Conservation (phyloP, 2,797 vertebrate genomes). For the Sebastes umbrosus region DNA sequence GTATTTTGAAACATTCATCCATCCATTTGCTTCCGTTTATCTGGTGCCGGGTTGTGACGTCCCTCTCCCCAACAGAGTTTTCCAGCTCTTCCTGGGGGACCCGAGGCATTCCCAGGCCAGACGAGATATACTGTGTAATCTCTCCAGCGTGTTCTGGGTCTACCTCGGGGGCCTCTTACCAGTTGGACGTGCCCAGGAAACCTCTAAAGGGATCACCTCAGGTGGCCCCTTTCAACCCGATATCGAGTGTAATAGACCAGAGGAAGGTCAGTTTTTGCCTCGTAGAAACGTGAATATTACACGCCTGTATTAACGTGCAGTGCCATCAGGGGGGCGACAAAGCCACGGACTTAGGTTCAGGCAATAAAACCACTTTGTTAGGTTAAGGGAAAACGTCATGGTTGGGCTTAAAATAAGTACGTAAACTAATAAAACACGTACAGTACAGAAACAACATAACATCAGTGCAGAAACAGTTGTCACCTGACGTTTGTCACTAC, state of each 20-base stretch:
- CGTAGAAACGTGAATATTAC: neutral
- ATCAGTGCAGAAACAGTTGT: too few relatives aligned
- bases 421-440: too few relatives aligned
- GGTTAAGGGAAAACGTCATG: neutral
- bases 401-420: neutral
- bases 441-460: too few relatives aligned
- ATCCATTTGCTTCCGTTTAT: too few relatives aligned
- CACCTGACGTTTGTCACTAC: too few relatives aligned
- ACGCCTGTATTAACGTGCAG: neutral
- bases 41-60: too few relatives aligned
- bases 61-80: too few relatives aligned
- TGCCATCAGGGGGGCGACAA: too few relatives aligned
- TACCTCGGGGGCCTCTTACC: neutral
- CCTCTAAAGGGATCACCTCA: neutral
- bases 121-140: neutral
- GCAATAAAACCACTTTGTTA: neutral
- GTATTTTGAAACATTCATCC: neutral
- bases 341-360: neutral
- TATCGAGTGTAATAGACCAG: neutral
- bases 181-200: neutral
- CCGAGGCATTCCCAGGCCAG: neutral
- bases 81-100: too few relatives aligned
- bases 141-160: neutral
- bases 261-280: neutral
- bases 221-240: neutral